Evolutionary conservation across 2,888 invertebrate species (phyloP), one percentile per base, ranked within the genome.

Genomic region (Arge pagana): DNA sequence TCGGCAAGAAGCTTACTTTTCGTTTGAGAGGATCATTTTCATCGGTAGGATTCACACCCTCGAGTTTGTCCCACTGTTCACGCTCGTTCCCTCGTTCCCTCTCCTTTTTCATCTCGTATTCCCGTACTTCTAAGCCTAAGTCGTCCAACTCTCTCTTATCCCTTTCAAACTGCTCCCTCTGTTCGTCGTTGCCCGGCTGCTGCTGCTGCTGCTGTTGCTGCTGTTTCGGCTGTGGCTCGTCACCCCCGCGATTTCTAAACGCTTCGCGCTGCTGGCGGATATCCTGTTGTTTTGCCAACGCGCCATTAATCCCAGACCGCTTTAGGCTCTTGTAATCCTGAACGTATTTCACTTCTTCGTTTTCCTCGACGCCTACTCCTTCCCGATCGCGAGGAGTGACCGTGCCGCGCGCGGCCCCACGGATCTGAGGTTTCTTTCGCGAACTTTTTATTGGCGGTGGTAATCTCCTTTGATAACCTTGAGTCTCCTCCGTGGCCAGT

Each of bases 121-220:
- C 26, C 56, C 55, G 4, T 51, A 52, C 11, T 56, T 52, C 56
- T 31, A 56, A 48, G n/a, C 41, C 19, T n/a, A 56, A 50, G n/a
- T 55, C 51, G 19, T 53, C 50, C 23, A 56, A 31, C 21, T 55
- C 58, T n/a, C 36, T 54, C 13, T 53, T 53, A 31, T 58, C 58
- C 23, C 50, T 49, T 31, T 56, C 53, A 39, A 39, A 58, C 33
- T 53, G 58, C 6, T 40, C 31, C 42, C 51, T 36, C 4, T 49
- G 43, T 15, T 58, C 56, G 28, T 49, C 52, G 2, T 13, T 30
- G 1, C 48, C 51, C 3, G 13, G 11, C 6, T 19, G 15, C 16
- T 26, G 28, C 11, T 48, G 13, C 16, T 13, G n/a, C 26, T 11
- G 16, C 5, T 33, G n/a, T 11, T 3, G 3, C 8, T 11, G 13